phyloP scores from a whole-genome alignment of 1,140 invertebrate genomes.

The Globodera rostochiensis region DNA sequence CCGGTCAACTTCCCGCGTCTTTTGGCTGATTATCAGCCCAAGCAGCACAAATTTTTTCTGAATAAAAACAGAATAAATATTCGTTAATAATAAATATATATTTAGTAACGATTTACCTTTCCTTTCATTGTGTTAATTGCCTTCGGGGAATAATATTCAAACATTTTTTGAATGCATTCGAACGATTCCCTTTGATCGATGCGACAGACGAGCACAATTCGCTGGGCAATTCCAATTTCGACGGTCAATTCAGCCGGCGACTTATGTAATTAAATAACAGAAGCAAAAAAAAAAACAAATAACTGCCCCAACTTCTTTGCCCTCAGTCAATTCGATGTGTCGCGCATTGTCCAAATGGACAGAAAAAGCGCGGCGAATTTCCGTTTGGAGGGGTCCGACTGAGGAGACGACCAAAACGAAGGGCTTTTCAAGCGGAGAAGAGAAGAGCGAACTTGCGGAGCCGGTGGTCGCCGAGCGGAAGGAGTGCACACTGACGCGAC shows the following conservation, averaged over 20 bases:
- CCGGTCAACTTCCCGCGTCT: neutral
- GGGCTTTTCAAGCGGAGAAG: no score
- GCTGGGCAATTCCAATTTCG: neutral
- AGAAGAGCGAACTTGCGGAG: no score
- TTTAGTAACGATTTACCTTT: neutral
- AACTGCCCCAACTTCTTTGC: neutral
- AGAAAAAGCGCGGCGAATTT: neutral
- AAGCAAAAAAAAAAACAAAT: neutral
- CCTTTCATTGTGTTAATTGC: neutral
- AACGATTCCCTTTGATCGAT: neutral
- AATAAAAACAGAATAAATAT: neutral
- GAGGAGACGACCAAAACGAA: no score
- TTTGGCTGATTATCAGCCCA: neutral
- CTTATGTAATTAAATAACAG: neutral
- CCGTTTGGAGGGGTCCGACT: neutral
- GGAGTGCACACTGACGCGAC: no score
- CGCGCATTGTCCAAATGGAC: neutral
- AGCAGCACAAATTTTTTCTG: neutral
- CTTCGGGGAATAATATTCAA: conserved; percentile 10
- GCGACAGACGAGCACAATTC: neutral
- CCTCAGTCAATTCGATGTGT: neutral
- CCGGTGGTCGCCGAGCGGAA: no score
- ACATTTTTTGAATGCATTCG: neutral
- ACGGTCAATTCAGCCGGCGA: neutral
- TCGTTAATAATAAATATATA: no score